Base-by-base conservation (phyloP, 2,888 invertebrate genomes). In the Chelonus formosanus region DNA sequence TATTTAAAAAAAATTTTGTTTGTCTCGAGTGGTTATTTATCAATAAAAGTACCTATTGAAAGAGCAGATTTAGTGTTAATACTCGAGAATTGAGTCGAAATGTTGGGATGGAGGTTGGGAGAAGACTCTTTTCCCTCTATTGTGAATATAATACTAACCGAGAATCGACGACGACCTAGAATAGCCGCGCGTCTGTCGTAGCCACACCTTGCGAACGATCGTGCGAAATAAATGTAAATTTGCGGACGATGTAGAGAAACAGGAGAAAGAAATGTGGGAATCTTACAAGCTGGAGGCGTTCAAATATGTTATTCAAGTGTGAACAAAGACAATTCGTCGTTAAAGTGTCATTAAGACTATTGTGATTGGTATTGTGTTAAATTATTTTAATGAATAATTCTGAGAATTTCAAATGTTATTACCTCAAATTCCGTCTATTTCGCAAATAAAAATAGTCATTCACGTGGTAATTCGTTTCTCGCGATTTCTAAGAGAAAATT, bases 141-240 rank as follows among this genome's bases (percentile, higher is more conserved):
- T 36, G 40, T 40, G 20, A 54, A 54, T 54, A 54, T 20, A 20
- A 20, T 20, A 20, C 20, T 54, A 54, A 47, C 34, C 36, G 10
- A 47, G 32, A 52, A 35, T 53, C 32, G 44, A 34, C 60, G 64
- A 67, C 57, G 68, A 63, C 66, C 59, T 67, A 54, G 65, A 68
- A 68, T 70, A 70, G 66, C 63, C 70, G 65, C 67, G 48, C 52
- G 67, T 68, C 64, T 67, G 70, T 68, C 65, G 58, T 63, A 68
- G 71, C 71, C 71, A 71, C 71, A 71, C 71, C 71, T 71, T 65
- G 59, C 62, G 54, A 61, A 61, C 67, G 68, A 71, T 71, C 68
- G 71, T 65, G 71, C 65, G 65, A 70, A 71, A 70, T 70, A 71
- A 70, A 71, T 71, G 71, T 71, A 71, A 71, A 70, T 71, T 68